Percentiles rank a stretch among this genome's conserved stretches.
These are phyloP conservation scores for Rhynchotus rufescens DNA, from an alignment of 2,797 vertebrate species.

Conservation along the genomic window DNA sequence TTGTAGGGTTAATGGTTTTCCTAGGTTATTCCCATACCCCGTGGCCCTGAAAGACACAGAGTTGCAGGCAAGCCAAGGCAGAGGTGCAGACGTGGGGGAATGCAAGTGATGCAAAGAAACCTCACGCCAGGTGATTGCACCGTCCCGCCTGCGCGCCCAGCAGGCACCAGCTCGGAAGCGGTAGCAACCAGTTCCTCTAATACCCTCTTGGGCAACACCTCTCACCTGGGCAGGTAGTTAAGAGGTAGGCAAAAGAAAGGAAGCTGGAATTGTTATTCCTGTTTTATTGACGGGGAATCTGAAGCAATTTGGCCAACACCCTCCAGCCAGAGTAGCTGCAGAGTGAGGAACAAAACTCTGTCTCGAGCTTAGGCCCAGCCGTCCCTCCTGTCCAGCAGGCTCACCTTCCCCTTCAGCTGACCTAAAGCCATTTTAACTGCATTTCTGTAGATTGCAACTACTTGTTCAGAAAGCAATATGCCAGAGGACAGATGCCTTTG, in stretches of 20 bases:
- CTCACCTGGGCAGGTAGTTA: too few relatives aligned
- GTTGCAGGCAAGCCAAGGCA: accelerated
- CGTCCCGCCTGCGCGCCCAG: not conserved
- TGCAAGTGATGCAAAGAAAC: not conserved
- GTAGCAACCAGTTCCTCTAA: not conserved
- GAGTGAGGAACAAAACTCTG: not conserved
- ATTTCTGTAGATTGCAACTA: not conserved
- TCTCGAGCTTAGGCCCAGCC: not conserved
- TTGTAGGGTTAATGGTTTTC: not conserved
- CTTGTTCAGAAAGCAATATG: not conserved
- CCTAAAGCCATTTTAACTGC: not conserved
- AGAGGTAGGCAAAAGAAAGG: not conserved
- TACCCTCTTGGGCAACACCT: not conserved
- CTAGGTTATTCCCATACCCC: too few relatives aligned
- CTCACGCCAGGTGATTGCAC: not conserved
- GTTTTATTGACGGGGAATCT: not conserved
- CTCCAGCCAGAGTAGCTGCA: not conserved
- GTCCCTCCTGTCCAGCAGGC: not conserved
- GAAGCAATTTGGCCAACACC: not conserved
- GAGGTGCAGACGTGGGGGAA: not conserved
- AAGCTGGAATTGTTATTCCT: not conserved
- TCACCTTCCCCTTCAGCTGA: not conserved
- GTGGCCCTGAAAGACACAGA: accelerated
- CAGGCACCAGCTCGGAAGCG: not conserved
- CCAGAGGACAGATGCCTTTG: not conserved